These are phyloP conservation scores for Macrobrachium rosenbergii DNA, from an alignment of 1,140 invertebrate species.

Conservation along the genomic window DNA sequence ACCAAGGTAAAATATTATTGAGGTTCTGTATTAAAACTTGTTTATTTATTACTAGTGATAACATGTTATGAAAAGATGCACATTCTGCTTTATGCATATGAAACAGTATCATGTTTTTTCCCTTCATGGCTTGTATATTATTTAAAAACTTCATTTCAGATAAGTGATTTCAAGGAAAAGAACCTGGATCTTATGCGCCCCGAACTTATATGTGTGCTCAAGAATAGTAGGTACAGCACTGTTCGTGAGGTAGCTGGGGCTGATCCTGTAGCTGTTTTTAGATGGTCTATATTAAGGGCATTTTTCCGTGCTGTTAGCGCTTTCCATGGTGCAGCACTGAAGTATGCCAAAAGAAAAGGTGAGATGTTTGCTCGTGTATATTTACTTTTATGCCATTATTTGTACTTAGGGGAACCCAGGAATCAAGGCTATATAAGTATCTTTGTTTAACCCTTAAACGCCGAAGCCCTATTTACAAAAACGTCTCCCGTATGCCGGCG, in stretches of 20 bases:
- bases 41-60: too few relatives aligned
- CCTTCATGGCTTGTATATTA: background rate
- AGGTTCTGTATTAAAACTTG: too few relatives aligned
- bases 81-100: too few relatives aligned
- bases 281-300: constrained; percentile 93
- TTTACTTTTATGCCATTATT: background rate
- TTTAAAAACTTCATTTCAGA: constrained; percentile 71
- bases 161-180: constrained; percentile 93
- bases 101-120: background rate
- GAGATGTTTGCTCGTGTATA: background rate
- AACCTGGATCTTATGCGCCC: constrained; percentile 95
- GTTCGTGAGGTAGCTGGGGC: constrained; percentile 93
- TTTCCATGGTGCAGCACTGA: constrained; percentile 81
- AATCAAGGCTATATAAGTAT: too few relatives aligned
- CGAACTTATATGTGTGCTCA: constrained; percentile 92
- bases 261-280: constrained; percentile 93
- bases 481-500: too few relatives aligned
- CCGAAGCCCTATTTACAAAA: too few relatives aligned
- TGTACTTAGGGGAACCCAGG: too few relatives aligned
- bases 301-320: constrained; percentile 94
- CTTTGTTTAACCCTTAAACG: too few relatives aligned
- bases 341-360: constrained; percentile 54
- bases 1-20: too few relatives aligned
- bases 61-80: too few relatives aligned
- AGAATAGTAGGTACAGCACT: constrained; percentile 93